Evolutionary conservation across 2,797 vertebrate genomes (phyloP).

Genomic region (Sparus aurata): DNA sequence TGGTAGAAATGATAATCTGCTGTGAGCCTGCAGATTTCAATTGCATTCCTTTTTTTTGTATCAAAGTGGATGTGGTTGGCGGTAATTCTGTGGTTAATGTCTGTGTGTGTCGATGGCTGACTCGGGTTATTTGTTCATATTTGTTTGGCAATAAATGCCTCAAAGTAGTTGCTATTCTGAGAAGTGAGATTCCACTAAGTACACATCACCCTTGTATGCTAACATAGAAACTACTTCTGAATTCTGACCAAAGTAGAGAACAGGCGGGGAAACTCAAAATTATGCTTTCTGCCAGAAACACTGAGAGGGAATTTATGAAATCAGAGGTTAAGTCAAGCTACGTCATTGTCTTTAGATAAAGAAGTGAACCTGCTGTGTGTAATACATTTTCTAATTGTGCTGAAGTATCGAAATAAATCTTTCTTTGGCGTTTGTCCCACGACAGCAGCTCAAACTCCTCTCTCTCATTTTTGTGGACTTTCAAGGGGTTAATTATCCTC

Average conservation of each 20-base stretch:
- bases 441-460: background rate
- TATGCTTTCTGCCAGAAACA: background rate
- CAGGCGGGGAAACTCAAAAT: slow-evolving; percentile 2
- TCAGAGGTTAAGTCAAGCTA: background rate
- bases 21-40: slow-evolving; percentile 1
- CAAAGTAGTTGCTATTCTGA: slow-evolving; percentile 29
- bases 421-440: slow-evolving; percentile 19
- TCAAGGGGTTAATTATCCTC: slow-evolving; percentile 26
- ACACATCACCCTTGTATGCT: slow-evolving; percentile 7
- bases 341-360: slow-evolving; percentile 6
- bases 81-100: slow-evolving; percentile 19
- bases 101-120: slow-evolving; percentile 23
- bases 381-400: background rate
- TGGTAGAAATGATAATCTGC: background rate
- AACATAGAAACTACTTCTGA: slow-evolving; percentile 28
- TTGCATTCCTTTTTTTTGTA: slow-evolving; percentile 12
- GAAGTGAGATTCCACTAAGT: slow-evolving; percentile 30
- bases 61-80: slow-evolving; percentile 1
- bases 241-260: slow-evolving; percentile 27
- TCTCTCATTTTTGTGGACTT: background rate
- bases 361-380: background rate
- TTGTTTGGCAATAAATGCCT: slow-evolving; percentile 54
- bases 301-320: slow-evolving; percentile 10
- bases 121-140: slow-evolving; percentile 57
- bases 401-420: background rate